Percentiles rank a stretch among this genome's conserved stretches.
Conservation (phyloP, 2,888 invertebrate species). For the Synanthedon myopaeformis region DNA sequence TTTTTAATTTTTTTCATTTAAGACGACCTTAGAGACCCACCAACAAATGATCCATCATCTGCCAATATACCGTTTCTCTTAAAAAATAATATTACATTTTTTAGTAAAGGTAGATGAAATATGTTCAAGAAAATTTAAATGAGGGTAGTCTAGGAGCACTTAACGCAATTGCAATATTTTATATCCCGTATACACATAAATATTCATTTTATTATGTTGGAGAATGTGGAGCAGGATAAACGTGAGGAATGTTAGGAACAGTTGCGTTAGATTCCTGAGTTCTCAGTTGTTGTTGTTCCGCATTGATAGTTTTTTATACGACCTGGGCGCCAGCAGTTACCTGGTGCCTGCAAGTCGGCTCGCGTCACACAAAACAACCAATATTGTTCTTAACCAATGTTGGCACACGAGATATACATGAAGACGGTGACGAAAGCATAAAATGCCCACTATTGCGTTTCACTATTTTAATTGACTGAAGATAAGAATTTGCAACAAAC, state of each 20-base stretch:
- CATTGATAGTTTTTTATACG: constrained; percentile 41
- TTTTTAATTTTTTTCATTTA: too few species aligned
- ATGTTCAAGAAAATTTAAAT: too few species aligned
- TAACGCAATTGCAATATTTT: too few species aligned
- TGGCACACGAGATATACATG: neutral
- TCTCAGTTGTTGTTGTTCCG: constrained; percentile 35
- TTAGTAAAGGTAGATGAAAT: too few species aligned
- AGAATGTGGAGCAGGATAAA: constrained; percentile 21
- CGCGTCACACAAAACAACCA: neutral
- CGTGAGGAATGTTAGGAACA: constrained; percentile 42
- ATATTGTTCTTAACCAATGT: neutral
- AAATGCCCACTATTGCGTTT: constrained; percentile 4
- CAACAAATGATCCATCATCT: too few species aligned
- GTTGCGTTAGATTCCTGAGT: constrained; percentile 42
- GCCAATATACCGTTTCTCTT: too few species aligned
- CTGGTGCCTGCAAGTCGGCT: neutral
- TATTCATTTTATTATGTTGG: constrained; percentile 9
- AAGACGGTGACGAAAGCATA: neutral
- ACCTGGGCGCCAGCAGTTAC: constrained; percentile 3
- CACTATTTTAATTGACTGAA: constrained; percentile 11
- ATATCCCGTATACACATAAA: too few species aligned
- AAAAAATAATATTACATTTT: too few species aligned
- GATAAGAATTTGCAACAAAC: constrained; percentile 7
- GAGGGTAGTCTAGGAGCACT: too few species aligned
- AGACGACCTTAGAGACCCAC: too few species aligned